Evolutionary conservation across 1,140 invertebrate genomes (phyloP), one percentile per base, ranked within the genome.

Genomic region (Leptinotarsa lineolata): DNA sequence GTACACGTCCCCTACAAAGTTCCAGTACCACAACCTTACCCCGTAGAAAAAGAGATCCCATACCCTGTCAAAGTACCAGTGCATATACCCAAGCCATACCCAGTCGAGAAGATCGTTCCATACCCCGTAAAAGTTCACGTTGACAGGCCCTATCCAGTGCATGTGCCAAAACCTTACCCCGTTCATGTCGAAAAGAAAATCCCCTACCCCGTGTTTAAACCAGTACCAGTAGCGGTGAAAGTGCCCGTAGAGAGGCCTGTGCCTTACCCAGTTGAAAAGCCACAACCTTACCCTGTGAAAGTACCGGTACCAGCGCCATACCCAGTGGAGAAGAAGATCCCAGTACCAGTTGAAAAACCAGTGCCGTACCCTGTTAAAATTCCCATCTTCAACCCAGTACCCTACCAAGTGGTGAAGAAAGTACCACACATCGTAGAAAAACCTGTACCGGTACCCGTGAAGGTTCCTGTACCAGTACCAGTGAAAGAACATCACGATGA

Each of bases 301-400:
- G 86, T 90, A 65, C 88, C 85, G 68, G 85, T 87, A 21, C 87
- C 88, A 54, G 85, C 85, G 75, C 86, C 89, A 45, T 87, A 86
- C 70, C 88, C 88, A 20, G 87, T 89, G 3, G 88, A 88, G 70
- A 88, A 86, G 76, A 88, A 88, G 8, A 80, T 87, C 3, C 85
- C 88, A 1, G 87, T 89, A 13, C 87, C 87, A 12, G 88, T 91
- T 0, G 90, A 92, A 77, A 92, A 91, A 83, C 88, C 88, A 68
- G 88, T 90, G 45, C 90, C 89, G 4, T 88, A 88, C 75, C 89
- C 89, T 45, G 89, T 90, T 15, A 89, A 90, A 83, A 89, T 91
- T 30, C 88, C 85, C 70, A 86, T 90, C 74, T 88, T 91, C 80
- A 87, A 87, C 72, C 88, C 89, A 24, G 89, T 90, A 22, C 87